Base-by-base conservation (phyloP, 35 echinoderm and acorn worm species). In the Patiria miniata region DNA sequence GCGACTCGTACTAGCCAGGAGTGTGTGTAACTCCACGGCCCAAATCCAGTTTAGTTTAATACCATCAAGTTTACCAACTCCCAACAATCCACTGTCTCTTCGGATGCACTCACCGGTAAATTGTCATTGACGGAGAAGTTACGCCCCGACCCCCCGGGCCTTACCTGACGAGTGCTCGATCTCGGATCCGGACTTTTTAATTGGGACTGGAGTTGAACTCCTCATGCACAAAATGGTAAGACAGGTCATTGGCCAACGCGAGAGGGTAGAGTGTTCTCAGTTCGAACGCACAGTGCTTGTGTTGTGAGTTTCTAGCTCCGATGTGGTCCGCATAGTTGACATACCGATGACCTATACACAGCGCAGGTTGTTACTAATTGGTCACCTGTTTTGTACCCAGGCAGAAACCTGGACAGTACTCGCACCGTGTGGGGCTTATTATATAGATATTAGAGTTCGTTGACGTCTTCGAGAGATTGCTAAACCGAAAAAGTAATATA, bases 241-340 rank as follows among this genome's bases (percentile, higher is more conserved):
- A 57, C 60, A 32, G 14, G 65, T 14, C 26, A 32, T 10, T 73
- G 34, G 26, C 2, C 26, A 22, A 22, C 26, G 18, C 65, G 30
- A 32, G 23, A 22, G 7, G 57, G 28, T 18, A 26, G 3, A 73
- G 14, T 34, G 12, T 5, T 1, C 8, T 14, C 2, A 1, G 26
- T 16, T 2, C 65, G 34, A 73, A 26, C 65, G 19, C 65, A 36
- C 30, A 30, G 26, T 8, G 17, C 28, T 5, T 18, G 57, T n/a
- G 57, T 26, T 7, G 19, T 60, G 57, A 60, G 57, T 60, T n/a
- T 6, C 19, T 34, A 32, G 7, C 65, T 10, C 29, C 34, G 65
- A 73, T 36, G 65, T 73, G 65, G 65, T 73, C 65, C 65, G 26
- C 65, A 73, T 73, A 73, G 21, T 73, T 73, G 65, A 73, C 65